A percentile compares a stretch with the other conserved stretches of the same genome.
These are phyloP conservation scores for Pegoplata infirma DNA, from an alignment of 2,888 invertebrate species.

Conservation along the genomic window DNA sequence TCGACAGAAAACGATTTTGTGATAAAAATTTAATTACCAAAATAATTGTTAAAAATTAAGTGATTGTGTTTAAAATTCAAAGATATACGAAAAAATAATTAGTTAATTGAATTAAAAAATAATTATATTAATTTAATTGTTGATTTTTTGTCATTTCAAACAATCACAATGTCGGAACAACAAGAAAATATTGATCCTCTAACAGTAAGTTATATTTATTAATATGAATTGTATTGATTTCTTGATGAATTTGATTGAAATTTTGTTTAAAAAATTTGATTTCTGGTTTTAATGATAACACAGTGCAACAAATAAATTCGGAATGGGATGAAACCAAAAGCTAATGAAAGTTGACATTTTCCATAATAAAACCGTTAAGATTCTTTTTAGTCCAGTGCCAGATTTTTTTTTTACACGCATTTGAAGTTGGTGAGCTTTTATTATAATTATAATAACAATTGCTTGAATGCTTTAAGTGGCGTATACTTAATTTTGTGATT, in stretches of 20 bases:
- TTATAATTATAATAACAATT: too few species aligned
- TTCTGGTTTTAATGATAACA: neutral
- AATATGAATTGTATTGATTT: neutral
- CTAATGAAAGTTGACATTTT: too few species aligned
- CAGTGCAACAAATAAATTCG: too few species aligned
- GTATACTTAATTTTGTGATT: too few species aligned
- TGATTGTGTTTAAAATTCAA: neutral
- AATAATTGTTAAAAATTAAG: neutral
- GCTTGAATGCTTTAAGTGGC: too few species aligned
- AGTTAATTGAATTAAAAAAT: neutral
- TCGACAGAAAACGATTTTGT: too few species aligned
- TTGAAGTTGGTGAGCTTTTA: too few species aligned
- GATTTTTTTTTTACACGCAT: too few species aligned
- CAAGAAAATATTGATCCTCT: conserved; percentile 67
- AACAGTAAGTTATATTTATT: conserved; percentile 69
- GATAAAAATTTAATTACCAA: neutral
- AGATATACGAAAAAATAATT: neutral
- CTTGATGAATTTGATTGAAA: too few species aligned
- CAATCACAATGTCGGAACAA: conserved; percentile 70
- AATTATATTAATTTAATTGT: neutral
- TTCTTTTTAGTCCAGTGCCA: too few species aligned
- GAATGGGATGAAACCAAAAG: too few species aligned
- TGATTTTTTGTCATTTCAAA: neutral
- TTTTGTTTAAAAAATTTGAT: conserved; percentile 30
- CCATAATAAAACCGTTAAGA: too few species aligned